A percentile compares a stretch with the other conserved stretches of the same genome.
These are phyloP conservation scores for Rana temporaria DNA, from an alignment of 2,113 vertebrate genomes.

Conservation along the genomic window DNA sequence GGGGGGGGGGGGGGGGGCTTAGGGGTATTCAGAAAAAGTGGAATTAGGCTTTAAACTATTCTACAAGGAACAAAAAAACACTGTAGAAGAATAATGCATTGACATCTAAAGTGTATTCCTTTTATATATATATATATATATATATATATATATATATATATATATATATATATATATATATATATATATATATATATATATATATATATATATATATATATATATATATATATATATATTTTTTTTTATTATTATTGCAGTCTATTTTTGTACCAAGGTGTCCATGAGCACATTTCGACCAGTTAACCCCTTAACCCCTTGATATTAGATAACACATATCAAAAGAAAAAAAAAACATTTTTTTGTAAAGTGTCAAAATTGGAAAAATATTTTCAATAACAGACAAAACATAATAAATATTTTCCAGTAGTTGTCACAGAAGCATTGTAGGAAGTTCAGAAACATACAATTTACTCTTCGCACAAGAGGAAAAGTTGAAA, in stretches of 20 bases:
- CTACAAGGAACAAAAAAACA: too few species aligned
- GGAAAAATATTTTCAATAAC: neutral
- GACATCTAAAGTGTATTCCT: too few species aligned
- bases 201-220: too few species aligned
- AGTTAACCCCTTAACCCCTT: conserved; percentile 16
- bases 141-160: too few species aligned
- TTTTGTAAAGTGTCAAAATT: neutral
- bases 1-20: too few species aligned
- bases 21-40: too few species aligned
- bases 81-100: too few species aligned
- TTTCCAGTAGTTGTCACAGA: conserved; percentile 18
- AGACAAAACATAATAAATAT: conserved; percentile 1
- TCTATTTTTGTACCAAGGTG: conserved; percentile 30
- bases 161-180: too few species aligned
- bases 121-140: too few species aligned
- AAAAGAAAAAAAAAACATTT: conserved; percentile 2
- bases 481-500: neutral
- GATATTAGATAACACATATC: conserved; percentile 24
- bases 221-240: too few species aligned
- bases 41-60: too few species aligned
- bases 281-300: conserved; percentile 20
- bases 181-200: too few species aligned
- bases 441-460: neutral
- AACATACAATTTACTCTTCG: neutral
- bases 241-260: neutral